Percentiles rank a stretch among this genome's conserved stretches.
These are phyloP conservation scores for Conus canariensis DNA, from an alignment of 2,888 invertebrate genomes.

Conservation along the genomic window DNA sequence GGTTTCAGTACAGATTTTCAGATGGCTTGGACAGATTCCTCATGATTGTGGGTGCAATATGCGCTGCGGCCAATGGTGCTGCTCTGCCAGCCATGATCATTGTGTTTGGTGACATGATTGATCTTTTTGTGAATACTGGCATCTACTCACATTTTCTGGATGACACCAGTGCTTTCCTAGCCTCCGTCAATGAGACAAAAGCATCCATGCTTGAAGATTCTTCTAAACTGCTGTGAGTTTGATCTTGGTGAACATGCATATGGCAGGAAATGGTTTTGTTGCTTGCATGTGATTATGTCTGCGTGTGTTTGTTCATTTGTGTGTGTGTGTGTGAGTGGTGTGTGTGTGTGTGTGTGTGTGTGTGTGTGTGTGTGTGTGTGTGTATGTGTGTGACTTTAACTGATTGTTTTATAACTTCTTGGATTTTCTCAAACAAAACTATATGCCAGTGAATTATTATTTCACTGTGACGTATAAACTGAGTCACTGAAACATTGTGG, in stretches of 20 bases:
- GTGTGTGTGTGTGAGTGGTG: not conserved
- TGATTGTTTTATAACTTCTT: no score
- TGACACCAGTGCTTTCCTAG: constrained; percentile 43
- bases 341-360: not conserved
- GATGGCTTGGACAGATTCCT: constrained; percentile 66
- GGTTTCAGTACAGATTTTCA: constrained; percentile 75
- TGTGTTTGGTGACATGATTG: constrained; percentile 77
- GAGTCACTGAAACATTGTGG: no score
- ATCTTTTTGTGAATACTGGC: constrained; percentile 69
- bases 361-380: no score
- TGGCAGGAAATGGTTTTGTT: no score
- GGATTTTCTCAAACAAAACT: no score
- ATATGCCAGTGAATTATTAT: no score
- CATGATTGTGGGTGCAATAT: constrained; percentile 73
- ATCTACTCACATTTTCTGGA: constrained; percentile 27
- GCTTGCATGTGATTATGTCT: not conserved
- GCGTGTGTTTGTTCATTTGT: not conserved
- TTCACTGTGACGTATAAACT: no score
- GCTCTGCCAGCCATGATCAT: constrained; percentile 75
- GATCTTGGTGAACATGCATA: no score
- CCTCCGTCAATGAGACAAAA: constrained; percentile 37
- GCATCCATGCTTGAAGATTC: constrained; percentile 41
- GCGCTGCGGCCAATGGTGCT: constrained; percentile 70
- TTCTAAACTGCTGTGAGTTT: constrained; percentile 47
- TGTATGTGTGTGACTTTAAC: no score